Base-by-base conservation (phyloP, 1,140 invertebrate species). In the Drosophila cardini region DNA sequence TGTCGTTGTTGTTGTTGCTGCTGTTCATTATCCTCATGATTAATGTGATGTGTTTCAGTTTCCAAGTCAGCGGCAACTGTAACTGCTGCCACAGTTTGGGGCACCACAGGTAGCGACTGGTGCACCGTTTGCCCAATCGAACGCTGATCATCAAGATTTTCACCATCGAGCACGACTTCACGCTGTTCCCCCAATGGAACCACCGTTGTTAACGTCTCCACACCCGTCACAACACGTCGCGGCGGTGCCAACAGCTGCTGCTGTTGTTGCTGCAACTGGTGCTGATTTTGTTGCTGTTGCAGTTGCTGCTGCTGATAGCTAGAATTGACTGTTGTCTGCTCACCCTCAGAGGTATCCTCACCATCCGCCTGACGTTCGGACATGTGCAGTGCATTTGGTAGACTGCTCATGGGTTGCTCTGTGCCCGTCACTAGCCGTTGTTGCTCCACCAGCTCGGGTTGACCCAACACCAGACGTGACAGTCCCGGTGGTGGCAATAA, bases 391-490 rank as follows among this genome's bases (percentile, higher is more conserved):
- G 81, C 72, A 64, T 82, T 86, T 13, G 72, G 91, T 7, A 93
- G 93, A 92, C 92, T 87, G 53, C 21, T 46, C 1, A 40, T 9
- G 1, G 93, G 90, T 26, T 91, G 76, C 30, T 91, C 90, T 0
- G 87, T 91, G 6, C 91, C 91, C 0, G 91, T 90, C 4, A 91
- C 87, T 38, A 81, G 38, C 13, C 90, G 90, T 73, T 93, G 93
- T 45, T 79, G 83, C 61, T 87, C 93, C 75, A 94, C 94, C 55
- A 93, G 87, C 75, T 95, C 95, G 21, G 94, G 93, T 73, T 95
- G 94, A 0, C 95, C 95, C 0, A 95, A 50, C 10, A 95, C 95
- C 92, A 95, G 93, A 55, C 95, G 92, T 8, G 94, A 93, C 2
- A 95, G 68, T 3, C 94, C 94, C 0, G 94, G 94, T 3, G 94